Evolutionary conservation across 2,113 vertebrate genomes (phyloP).

Genomic region (Zosterops japonicus): DNA sequence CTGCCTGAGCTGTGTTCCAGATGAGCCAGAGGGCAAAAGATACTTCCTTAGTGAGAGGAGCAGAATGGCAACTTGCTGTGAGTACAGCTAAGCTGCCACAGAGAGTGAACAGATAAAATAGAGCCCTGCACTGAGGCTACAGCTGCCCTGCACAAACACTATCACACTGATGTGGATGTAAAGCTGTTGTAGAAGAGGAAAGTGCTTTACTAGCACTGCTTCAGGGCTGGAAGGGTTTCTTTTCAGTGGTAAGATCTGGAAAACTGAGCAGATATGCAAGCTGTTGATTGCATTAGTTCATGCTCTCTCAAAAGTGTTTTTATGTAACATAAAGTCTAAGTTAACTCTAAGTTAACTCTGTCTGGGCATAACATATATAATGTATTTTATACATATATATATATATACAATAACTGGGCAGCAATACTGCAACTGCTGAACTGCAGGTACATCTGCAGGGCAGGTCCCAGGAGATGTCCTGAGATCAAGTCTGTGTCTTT

Average conservation of each 20-base stretch:
- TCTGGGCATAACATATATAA: background rate
- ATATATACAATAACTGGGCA: background rate
- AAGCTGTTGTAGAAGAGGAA: background rate
- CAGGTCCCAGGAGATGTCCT: background rate
- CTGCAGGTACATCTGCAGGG: background rate
- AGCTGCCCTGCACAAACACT: background rate
- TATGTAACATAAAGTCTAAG: background rate
- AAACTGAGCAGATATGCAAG: background rate
- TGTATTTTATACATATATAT: background rate
- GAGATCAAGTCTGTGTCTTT: background rate
- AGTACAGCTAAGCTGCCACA: background rate
- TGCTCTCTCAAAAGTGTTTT: background rate
- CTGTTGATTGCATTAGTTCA: background rate
- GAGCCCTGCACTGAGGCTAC: background rate
- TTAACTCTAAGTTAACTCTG: background rate
- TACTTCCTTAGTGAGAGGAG: background rate
- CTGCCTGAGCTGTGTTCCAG: background rate
- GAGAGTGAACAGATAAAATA: background rate
- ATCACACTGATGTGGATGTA: background rate
- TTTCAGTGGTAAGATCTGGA: background rate
- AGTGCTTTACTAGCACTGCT: background rate
- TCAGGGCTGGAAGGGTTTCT: background rate
- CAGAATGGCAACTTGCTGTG: background rate
- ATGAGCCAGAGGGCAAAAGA: background rate
- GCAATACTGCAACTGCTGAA: background rate